These are phyloP conservation scores for Rhopilema esculentum DNA, from an alignment of 30 jellyfish, hydroid and myxozoan genomes.

Conservation along the genomic window DNA sequence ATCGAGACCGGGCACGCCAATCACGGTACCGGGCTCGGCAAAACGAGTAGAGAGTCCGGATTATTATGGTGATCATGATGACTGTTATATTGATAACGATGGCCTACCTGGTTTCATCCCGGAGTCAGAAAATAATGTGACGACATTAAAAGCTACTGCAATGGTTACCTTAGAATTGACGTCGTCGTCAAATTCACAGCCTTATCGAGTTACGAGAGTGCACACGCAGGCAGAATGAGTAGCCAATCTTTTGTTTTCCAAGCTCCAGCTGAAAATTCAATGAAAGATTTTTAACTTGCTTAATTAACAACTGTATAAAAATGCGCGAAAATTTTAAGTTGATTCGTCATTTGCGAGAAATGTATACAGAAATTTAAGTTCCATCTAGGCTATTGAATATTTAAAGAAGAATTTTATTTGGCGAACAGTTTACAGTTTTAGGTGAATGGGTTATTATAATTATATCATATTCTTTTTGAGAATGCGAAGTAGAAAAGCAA, in stretches of 20 bases:
- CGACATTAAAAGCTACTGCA: conserved; percentile 77
- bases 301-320: neutral
- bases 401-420: neutral
- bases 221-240: conserved; percentile 17
- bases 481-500: neutral
- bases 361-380: neutral
- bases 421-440: neutral
- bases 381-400: neutral
- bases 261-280: neutral
- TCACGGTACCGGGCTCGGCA: conserved; percentile 47
- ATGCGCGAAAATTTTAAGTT: neutral
- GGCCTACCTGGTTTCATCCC: conserved; percentile 52
- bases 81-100: conserved; percentile 24
- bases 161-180: conserved; percentile 77
- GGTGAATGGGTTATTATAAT: neutral
- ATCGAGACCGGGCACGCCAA: conserved; percentile 86
- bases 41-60: conserved; percentile 31
- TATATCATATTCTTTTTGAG: neutral
- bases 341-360: no score
- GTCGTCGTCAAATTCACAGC: conserved; percentile 63
- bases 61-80: conserved; percentile 20
- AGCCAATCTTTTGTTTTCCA: neutral
- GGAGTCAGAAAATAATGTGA: conserved; percentile 47
- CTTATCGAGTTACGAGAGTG: conserved; percentile 54
- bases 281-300: no score